phyloP scores from a whole-genome alignment of 2,113 vertebrate species.

The Loxodonta africana region DNA sequence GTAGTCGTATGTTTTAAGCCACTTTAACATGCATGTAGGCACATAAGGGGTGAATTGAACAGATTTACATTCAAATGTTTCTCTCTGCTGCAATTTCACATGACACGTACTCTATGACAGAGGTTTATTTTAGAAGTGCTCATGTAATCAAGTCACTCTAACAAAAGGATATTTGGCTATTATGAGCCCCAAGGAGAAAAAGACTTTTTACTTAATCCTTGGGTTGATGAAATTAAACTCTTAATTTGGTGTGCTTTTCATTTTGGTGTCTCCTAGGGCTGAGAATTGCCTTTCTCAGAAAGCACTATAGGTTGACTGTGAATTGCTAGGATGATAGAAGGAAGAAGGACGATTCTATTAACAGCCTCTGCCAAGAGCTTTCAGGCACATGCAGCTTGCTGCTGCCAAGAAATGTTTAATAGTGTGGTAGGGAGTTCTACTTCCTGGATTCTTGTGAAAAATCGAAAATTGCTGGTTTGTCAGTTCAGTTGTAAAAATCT shows the following conservation, averaged over 20 bases:
- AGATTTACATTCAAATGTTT: conserved; percentile 24
- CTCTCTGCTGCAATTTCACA: conserved; percentile 44
- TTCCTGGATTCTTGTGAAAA: conserved; percentile 54
- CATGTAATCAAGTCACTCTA: conserved; percentile 2
- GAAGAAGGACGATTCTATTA: background rate
- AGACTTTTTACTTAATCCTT: conserved; percentile 60
- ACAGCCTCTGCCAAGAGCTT: conserved; percentile 49
- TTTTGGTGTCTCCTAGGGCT: conserved; percentile 64
- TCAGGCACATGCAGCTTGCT: background rate
- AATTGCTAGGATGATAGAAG: conserved; percentile 23
- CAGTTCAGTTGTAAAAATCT: background rate
- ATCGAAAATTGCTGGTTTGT: background rate
- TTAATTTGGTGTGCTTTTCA: conserved; percentile 75
- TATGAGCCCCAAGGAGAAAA: conserved; percentile 6
- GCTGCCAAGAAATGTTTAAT: conserved; percentile 66
- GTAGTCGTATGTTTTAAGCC: background rate
- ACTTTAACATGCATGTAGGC: background rate
- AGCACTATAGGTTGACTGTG: conserved; percentile 44
- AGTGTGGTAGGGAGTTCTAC: background rate
- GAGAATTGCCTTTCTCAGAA: conserved; percentile 63
- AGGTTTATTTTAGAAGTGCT: conserved; percentile 35
- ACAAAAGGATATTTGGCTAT: conserved; percentile 41
- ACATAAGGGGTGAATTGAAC: conserved; percentile 4
- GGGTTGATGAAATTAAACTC: conserved; percentile 73
- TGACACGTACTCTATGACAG: background rate